Base-by-base conservation (phyloP, 2,113 vertebrate species). In the Dromas ardeola region DNA sequence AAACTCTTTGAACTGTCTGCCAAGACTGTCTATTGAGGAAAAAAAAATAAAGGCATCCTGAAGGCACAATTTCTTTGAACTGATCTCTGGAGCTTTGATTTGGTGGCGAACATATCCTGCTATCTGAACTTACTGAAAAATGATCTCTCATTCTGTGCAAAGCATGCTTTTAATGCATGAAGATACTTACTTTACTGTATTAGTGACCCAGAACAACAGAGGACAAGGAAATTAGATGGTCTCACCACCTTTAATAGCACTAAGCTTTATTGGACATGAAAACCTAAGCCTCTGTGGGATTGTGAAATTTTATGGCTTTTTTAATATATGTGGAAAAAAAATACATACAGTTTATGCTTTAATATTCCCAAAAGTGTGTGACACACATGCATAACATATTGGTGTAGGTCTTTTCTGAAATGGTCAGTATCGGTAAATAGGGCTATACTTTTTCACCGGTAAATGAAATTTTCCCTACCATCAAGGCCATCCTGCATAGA, bases 1-100 rank as follows among this genome's bases (percentile, higher is more conserved):
- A 85, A 78, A 93, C 26, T 65, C 69, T 85, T 96, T 95, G 90
- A 92, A 94, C 88, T 93, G 22, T 85, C 66, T 95, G 43, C 38
- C 69, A 67, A 70, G 82, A 61, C 53, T 96, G 23, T 34, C 23
- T 87, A 32, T 8, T 53, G 26, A 32, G 4, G 20, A 36, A 56
- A 81, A 72, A 80, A 27, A 38, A 71, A 40, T 8, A 67, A 74
- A 81, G 78, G 29, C 40, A 79, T 76, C 17, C 26, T 83, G 38
- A 77, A 92, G 30, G 10, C 20, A 0, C 32, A 65, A 50, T 45
- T 92, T 73, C 82, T 93, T 93, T 95, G 45, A 89, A 96, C 23
- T 56, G n/a, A 47, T 92, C 69, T 93, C 63, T 80, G 50, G 36
- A 81, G 74, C 18, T 94, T 96, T 96, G 50, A 92, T 91, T 93